Evolutionary conservation across 2,113 vertebrate species (phyloP).

Genomic region (Climacteris rufus): DNA sequence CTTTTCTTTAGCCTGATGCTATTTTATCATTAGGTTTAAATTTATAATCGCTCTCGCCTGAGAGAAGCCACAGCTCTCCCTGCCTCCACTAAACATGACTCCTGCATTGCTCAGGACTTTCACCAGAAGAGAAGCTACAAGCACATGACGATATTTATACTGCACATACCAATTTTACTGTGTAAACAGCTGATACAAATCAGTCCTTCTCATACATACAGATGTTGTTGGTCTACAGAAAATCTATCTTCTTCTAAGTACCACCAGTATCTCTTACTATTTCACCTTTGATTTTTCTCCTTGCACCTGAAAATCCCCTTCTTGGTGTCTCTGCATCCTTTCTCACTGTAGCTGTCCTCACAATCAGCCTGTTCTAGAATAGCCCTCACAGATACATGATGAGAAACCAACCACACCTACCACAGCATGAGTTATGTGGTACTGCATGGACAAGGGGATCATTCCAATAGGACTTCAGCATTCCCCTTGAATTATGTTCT

Average conservation of each 20-base stretch:
- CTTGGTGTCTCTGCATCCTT: not conserved
- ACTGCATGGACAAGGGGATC: not conserved
- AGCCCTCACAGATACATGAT: not conserved
- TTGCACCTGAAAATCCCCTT: not conserved
- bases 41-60: not conserved
- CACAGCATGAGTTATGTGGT: not conserved
- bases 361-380: not conserved
- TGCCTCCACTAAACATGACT: not conserved
- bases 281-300: not conserved
- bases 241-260: not conserved
- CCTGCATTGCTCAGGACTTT: not conserved
- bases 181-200: not conserved
- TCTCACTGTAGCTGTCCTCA: not conserved
- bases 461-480: not conserved
- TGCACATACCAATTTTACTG: not conserved
- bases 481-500: rapidly evolving
- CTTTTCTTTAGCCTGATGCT: not conserved
- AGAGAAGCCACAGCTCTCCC: not conserved
- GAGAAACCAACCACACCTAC: not conserved
- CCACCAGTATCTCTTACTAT: not conserved
- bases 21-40: not conserved
- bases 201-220: not conserved
- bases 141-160: not conserved
- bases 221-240: not conserved
- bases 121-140: not conserved